Evolutionary conservation across 2,113 vertebrate species (phyloP), one percentile per base, ranked within the genome.

Genomic region (Rhizomys pruinosus): DNA sequence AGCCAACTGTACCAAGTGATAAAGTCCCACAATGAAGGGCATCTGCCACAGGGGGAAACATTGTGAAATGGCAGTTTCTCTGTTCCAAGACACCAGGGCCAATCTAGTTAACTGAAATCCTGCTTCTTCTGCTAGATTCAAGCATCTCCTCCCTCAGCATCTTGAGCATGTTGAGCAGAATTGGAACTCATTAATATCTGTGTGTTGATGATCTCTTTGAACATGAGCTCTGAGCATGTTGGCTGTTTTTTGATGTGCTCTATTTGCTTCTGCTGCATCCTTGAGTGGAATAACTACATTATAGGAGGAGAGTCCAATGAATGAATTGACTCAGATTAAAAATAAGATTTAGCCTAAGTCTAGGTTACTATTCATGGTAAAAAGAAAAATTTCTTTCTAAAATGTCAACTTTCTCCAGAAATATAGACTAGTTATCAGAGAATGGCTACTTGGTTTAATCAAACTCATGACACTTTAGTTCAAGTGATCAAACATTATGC

Each of bases 381-480:
- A 64, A 82, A 74, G 4, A 84, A 82, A 94, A 76, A 29, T 63
- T 7, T 84, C 52, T 63, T 91, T 39, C 47, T 55, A 20, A 7
- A 44, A 78, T 91, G 79, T 89, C 34, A 77, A 66, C 25, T 86
- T 55, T 32, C n/a, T 80, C 29, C 23, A 57, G 44, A 92, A 93
- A 90, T 63, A 69, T 37, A 78, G 80, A 84, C 61, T 8, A 44
- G 10, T 11, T 68, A 79, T 37, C 57, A 87, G 47, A 71, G 92
- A 90, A 82, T 52, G 16, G 5, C 87, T 44, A 80, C 69, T 20
- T 29, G 76, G 10, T 42, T 66, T 72, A 71, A 87, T 68, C 61
- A 89, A 81, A 66, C 10, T 59, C 4, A n/a, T 22, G 34, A 7
- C n/a, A 89, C 29, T 89, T 79, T n/a, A 82, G 42, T 88, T 93